phyloP scores from a whole-genome alignment of 2,797 vertebrate species.

The Pelochelys cantorii region DNA sequence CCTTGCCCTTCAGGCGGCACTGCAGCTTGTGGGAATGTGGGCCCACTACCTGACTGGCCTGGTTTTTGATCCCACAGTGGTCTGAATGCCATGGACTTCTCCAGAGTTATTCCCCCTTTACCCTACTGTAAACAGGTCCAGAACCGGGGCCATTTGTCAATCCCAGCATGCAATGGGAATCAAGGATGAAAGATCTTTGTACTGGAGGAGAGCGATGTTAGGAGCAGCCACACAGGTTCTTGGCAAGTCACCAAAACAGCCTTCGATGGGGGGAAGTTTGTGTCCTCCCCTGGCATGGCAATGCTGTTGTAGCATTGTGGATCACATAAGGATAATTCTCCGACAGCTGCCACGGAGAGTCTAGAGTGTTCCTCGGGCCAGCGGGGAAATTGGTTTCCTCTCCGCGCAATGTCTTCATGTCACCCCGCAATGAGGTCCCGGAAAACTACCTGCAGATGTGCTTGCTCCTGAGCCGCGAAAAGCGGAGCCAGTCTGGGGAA shows the following conservation, averaged over 20 bases:
- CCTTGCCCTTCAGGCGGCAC: neutral
- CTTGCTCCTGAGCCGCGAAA: neutral
- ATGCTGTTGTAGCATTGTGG: neutral
- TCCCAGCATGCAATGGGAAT: neutral
- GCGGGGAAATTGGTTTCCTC: neutral
- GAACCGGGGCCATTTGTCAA: neutral
- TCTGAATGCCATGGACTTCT: neutral
- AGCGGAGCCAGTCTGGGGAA: neutral
- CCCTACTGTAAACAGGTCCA: neutral
- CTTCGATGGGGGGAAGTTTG: neutral
- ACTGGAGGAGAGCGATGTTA: neutral
- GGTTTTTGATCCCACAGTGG: neutral
- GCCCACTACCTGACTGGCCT: neutral
- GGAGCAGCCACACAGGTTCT: neutral
- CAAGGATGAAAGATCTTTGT: neutral
- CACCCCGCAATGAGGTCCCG: too few species aligned
- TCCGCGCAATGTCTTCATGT: neutral
- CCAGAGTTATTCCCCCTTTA: neutral
- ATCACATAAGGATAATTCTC: neutral
- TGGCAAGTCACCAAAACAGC: neutral
- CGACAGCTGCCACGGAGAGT: neutral
- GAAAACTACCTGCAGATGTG: neutral
- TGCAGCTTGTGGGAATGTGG: neutral
- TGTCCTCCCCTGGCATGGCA: neutral
- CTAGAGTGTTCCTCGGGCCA: neutral